Evolutionary conservation across 2,113 vertebrate genomes (phyloP).

Genomic region (Forbesichthys agassizii): DNA sequence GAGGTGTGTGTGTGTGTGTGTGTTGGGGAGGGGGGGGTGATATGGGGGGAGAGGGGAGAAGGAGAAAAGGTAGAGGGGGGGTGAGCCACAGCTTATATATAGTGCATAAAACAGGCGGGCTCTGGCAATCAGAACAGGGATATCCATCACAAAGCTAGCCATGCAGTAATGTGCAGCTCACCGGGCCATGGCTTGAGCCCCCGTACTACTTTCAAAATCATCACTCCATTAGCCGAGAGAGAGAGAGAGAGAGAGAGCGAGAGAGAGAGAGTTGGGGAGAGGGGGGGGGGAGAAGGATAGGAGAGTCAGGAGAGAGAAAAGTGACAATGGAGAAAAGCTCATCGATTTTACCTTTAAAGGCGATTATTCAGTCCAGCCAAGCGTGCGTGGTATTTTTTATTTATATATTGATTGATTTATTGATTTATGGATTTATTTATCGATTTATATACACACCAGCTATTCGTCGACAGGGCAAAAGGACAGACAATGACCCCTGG

Average conservation of each 20-base stretch:
- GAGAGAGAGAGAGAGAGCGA: background rate
- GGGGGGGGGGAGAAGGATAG: background rate
- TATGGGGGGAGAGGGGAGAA: too few relatives aligned
- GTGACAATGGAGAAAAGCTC: conserved; percentile 56
- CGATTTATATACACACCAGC: background rate
- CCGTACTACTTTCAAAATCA: conserved; percentile 53
- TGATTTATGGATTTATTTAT: conserved; percentile 7
- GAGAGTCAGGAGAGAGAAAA: conserved; percentile 20
- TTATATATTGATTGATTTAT: background rate
- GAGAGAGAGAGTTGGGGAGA: conserved; percentile 1
- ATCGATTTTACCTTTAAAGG: conserved; percentile 62
- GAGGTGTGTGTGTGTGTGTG: conserved; percentile 1
- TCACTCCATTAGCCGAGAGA: conserved; percentile 41
- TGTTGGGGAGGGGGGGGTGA: background rate
- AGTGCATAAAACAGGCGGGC: conserved; percentile 18
- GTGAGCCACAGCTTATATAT: background rate
- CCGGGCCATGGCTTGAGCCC: conserved; percentile 34
- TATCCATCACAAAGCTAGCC: conserved; percentile 48
- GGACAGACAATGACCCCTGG: conserved; percentile 12
- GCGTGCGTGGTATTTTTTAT: conserved; percentile 42
- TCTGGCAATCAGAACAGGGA: conserved; percentile 48
- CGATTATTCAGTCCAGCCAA: conserved; percentile 52
- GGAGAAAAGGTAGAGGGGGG: too few relatives aligned
- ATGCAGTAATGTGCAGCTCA: conserved; percentile 22
- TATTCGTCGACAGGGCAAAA: conserved; percentile 23